These are phyloP conservation scores for Cromileptes altivelis DNA, from an alignment of 2,113 vertebrate genomes.

Conservation along the genomic window DNA sequence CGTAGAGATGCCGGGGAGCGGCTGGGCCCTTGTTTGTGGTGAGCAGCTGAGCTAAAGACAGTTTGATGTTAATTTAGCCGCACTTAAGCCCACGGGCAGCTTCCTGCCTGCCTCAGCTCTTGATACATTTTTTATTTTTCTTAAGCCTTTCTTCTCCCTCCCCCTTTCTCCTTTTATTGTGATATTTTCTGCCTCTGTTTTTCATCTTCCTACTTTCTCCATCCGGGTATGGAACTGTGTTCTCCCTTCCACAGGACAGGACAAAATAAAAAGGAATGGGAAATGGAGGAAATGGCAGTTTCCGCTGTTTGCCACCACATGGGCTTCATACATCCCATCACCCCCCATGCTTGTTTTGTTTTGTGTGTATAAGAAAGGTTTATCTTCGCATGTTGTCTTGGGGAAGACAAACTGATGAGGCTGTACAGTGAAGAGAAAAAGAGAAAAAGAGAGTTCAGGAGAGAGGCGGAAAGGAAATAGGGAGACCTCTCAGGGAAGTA, in stretches of 20 bases:
- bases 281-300: constrained; percentile 84
- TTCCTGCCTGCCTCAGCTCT: constrained; percentile 63
- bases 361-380: neutral
- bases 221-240: constrained; percentile 53
- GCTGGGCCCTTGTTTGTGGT: constrained; percentile 56
- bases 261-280: constrained; percentile 80
- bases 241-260: constrained; percentile 72
- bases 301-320: constrained; percentile 32
- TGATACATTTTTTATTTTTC: constrained; percentile 68
- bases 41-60: constrained; percentile 49
- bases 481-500: constrained; percentile 57
- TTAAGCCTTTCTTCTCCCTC: constrained; percentile 23
- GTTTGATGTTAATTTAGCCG: constrained; percentile 69
- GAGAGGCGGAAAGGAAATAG: constrained; percentile 45
- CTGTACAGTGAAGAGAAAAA: constrained; percentile 34
- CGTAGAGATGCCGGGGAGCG: constrained; percentile 21
- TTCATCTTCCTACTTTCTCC: constrained; percentile 19
- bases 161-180: constrained; percentile 12
- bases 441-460: constrained; percentile 63
- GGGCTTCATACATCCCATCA: constrained; percentile 10
- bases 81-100: constrained; percentile 57
- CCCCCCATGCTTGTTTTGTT: neutral
- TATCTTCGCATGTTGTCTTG: constrained; percentile 17
- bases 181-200: constrained; percentile 11
- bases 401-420: constrained; percentile 31